Conservation (phyloP, 2,797 vertebrate genomes). For the Acanthis flammea region DNA sequence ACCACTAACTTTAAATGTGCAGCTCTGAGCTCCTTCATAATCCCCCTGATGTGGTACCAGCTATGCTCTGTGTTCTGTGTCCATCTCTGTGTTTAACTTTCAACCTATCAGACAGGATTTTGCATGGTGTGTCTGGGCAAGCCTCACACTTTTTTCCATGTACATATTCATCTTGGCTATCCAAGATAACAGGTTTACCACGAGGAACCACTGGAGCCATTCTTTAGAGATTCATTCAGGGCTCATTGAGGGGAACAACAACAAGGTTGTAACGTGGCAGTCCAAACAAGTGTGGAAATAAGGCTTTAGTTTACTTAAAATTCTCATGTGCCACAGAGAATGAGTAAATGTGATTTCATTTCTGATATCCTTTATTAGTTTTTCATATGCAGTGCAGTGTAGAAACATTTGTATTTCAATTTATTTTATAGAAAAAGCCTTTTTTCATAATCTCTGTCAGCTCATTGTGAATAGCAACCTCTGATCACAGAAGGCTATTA, state of each 20-base stretch:
- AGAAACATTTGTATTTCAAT: slow-evolving; percentile 36
- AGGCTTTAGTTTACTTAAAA: not conserved
- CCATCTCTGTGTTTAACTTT: not conserved
- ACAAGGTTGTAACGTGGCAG: not conserved
- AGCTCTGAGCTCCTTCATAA: accelerated
- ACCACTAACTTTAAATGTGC: accelerated
- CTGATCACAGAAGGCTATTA: slow-evolving; percentile 43
- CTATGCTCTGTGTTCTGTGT: not conserved
- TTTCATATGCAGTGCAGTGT: not conserved
- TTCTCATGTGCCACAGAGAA: not conserved
- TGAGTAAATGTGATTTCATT: not conserved
- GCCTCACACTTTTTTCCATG: not conserved
- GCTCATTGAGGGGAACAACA: not conserved
- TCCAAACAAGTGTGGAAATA: not conserved
- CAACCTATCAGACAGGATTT: not conserved
- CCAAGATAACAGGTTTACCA: not conserved
- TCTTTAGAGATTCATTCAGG: not conserved
- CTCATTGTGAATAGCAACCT: slow-evolving; percentile 23
- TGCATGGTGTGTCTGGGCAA: not conserved
- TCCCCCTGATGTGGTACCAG: not conserved
- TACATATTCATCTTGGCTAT: not conserved
- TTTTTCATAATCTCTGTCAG: slow-evolving; percentile 10
- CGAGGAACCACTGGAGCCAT: not conserved
- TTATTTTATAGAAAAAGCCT: slow-evolving; percentile 28
- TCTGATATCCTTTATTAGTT: slow-evolving; percentile 24